Evolutionary conservation across 2,888 invertebrate genomes (phyloP), one percentile per base, ranked within the genome.

Genomic region (Eupithecia insigniata): DNA sequence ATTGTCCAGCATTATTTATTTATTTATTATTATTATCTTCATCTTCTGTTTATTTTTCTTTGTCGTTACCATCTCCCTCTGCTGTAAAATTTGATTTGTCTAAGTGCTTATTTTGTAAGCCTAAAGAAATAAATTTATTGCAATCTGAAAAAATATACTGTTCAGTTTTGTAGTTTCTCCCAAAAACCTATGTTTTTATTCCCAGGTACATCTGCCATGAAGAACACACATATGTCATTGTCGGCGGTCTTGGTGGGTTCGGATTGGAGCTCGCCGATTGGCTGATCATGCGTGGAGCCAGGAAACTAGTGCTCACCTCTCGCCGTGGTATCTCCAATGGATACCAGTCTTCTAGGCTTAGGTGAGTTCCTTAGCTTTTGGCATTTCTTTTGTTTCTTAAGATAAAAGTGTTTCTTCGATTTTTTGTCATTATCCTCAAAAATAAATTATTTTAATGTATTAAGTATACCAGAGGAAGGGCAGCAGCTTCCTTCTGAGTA

Each of bases 191-290:
- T 30, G 22, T 64, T 72, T 26, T 26, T 1, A 26, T 70, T 10
- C 26, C 5, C 46, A 95, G 95, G 79, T 95, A 95, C 82, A 92
- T 89, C 72, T 91, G 97, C 92, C 81, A 88, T n/a, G 85, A 89
- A 28, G 85, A 94, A 2, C 77, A 80, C 81, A 93, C 83, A 75
- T 94, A 97, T 90, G 83, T 97, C 0, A 95, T 97, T 6, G 94
- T 96, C 1, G 97, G 97, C 16, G 98, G 99, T 62, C 94, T 99
- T 0, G 99, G 99, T 61, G 99, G 99, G 0, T 98, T 99, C 84
- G 99, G 99, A 7, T 92, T 99, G 66, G 99, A 99, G 88, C 89
- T 99, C 66, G 96, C 96, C 0, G 97, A 98, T 82, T 98, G 98
- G 98, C 92, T 99, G 82, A 95, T 98, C 66, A 88, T 97, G 67